phyloP scores from a whole-genome alignment of 2,113 vertebrate genomes.

The Alouatta palliata region DNA sequence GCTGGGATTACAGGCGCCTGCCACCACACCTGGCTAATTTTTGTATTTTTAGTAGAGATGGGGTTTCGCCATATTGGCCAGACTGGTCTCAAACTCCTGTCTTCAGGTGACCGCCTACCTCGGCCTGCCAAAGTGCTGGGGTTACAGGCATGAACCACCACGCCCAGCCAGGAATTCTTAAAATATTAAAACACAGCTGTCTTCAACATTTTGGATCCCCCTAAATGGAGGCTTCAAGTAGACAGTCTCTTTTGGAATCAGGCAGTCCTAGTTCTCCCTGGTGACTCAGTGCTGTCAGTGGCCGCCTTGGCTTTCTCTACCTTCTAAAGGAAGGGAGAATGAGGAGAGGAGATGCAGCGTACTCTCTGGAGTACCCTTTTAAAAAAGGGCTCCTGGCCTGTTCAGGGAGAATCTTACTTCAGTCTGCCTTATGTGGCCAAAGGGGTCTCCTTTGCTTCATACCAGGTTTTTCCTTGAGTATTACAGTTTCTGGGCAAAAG shows the following conservation, averaged over 20 bases:
- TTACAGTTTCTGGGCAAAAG: neutral
- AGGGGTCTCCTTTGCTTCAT: neutral
- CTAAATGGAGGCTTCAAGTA: neutral
- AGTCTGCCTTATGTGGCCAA: neutral
- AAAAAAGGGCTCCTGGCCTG: neutral
- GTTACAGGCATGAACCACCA: too few relatives aligned
- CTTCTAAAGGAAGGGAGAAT: neutral
- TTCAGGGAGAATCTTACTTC: neutral
- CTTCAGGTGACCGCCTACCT: too few relatives aligned
- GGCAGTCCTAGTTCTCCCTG: neutral
- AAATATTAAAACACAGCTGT: conserved; percentile 35
- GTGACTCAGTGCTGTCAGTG: conserved; percentile 13
- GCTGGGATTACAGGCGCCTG: too few relatives aligned
- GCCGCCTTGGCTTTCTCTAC: neutral
- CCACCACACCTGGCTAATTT: too few relatives aligned
- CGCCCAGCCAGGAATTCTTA: neutral
- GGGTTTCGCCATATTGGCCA: too few relatives aligned
- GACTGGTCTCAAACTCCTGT: too few relatives aligned
- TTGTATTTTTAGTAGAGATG: too few relatives aligned
- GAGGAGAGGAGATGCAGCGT: neutral
- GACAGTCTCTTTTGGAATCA: conserved; percentile 12
- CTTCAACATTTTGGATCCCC: neutral
- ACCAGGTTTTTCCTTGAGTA: neutral
- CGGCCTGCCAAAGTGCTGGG: too few relatives aligned
- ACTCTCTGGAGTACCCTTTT: neutral